Evolutionary conservation across 1,140 invertebrate genomes (phyloP).

Genomic region (Trichonephila clavipes): DNA sequence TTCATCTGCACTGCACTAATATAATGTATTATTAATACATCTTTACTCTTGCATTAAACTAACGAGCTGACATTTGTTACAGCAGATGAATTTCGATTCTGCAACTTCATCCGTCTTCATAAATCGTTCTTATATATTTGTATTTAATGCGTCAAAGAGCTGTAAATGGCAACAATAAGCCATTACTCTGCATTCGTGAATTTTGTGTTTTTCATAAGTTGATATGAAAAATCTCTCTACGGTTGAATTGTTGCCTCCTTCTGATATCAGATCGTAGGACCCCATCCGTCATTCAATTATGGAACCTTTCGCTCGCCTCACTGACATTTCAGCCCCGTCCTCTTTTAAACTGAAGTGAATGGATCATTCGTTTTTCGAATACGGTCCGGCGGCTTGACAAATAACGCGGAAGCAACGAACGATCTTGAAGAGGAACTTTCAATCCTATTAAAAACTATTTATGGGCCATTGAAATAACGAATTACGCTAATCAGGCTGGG

Average conservation of each 20-base stretch:
- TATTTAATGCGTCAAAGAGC: too few relatives aligned
- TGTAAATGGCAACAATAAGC: too few relatives aligned
- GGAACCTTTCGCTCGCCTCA: neutral
- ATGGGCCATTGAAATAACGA: neutral
- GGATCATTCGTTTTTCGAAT: neutral
- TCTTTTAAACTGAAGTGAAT: neutral
- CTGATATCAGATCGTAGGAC: neutral
- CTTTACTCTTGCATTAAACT: too few relatives aligned
- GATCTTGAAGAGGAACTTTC: neutral
- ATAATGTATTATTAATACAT: too few relatives aligned
- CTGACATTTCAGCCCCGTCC: neutral
- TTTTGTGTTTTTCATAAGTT: neutral
- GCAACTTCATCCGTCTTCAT: too few relatives aligned
- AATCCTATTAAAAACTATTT: neutral
- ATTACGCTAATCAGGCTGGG: neutral
- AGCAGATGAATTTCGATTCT: too few relatives aligned
- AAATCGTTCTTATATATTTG: too few relatives aligned
- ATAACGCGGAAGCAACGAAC: neutral
- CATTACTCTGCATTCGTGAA: too few relatives aligned
- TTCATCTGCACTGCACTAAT: too few relatives aligned
- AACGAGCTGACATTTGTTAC: too few relatives aligned
- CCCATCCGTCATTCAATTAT: neutral
- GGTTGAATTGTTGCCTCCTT: neutral
- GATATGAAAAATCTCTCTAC: conserved; percentile 6
- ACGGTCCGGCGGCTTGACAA: neutral